Conservation (phyloP, 2,888 invertebrate genomes). For the Apamea crenata region DNA sequence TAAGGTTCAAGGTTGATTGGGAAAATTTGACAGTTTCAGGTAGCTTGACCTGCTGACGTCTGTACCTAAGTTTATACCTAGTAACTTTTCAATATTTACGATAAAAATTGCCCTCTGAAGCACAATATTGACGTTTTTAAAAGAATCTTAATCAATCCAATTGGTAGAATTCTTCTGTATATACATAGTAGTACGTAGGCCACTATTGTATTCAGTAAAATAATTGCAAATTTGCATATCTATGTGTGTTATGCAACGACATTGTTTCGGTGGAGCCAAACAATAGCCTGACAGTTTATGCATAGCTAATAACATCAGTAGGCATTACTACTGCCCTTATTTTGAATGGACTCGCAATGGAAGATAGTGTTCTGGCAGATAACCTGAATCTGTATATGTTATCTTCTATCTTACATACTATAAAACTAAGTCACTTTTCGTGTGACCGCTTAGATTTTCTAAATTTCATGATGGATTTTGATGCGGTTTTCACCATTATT, state of each 20-base stretch:
- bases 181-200: background rate
- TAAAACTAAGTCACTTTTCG: no score
- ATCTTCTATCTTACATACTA: no score
- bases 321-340: conserved; percentile 16
- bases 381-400: background rate
- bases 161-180: no score
- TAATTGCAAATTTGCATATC: conserved; percentile 58
- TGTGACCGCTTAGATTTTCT: no score
- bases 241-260: conserved; percentile 51
- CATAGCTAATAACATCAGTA: conserved; percentile 30
- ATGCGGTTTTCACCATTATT: background rate
- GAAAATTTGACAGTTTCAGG: no score
- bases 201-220: conserved; percentile 53
- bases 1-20: no score
- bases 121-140: background rate
- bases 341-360: conserved; percentile 8
- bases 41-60: no score
- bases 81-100: no score
- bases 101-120: background rate
- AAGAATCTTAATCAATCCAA: no score
- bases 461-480: background rate
- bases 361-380: background rate
- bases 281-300: conserved; percentile 50
- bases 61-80: no score
- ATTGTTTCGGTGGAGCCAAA: conserved; percentile 54